phyloP scores from a whole-genome alignment of 2,797 vertebrate species.

The Knipowitschia caucasica region DNA sequence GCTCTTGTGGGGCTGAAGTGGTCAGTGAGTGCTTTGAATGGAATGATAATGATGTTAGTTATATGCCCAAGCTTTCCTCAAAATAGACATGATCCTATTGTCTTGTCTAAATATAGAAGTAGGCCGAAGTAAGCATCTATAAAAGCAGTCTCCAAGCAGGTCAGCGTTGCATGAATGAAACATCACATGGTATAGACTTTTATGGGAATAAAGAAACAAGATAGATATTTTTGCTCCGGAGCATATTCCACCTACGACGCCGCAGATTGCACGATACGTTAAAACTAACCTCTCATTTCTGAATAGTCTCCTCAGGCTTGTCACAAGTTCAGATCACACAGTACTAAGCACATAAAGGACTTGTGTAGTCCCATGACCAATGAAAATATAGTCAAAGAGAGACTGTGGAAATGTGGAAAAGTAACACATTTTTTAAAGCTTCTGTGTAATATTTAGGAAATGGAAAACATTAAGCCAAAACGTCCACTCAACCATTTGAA shows the following conservation, averaged over 20 bases:
- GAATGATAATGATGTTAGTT: constrained; percentile 67
- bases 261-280: not conserved
- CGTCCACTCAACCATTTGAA: too few relatives aligned
- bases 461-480: not conserved
- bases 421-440: not conserved
- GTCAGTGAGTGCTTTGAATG: constrained; percentile 70
- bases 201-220: not conserved
- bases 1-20: constrained; percentile 63
- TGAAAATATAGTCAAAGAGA: constrained; percentile 13
- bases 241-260: not conserved
- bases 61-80: constrained; percentile 54
- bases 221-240: not conserved
- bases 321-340: constrained; percentile 44
- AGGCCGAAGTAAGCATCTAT: constrained; percentile 34
- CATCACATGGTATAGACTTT: constrained; percentile 11
- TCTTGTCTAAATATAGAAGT: constrained; percentile 61
- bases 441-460: not conserved
- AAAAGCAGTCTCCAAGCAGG: constrained; percentile 19
- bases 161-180: constrained; percentile 18
- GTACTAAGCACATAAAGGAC: constrained; percentile 36
- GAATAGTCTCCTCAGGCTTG: constrained; percentile 20
- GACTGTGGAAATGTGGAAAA: not conserved
- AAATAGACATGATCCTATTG: constrained; percentile 63
- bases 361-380: constrained; percentile 56
- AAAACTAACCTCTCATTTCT: constrained; percentile 23